Conservation (phyloP, 2,113 vertebrate species). For the Sceloporus undulatus region DNA sequence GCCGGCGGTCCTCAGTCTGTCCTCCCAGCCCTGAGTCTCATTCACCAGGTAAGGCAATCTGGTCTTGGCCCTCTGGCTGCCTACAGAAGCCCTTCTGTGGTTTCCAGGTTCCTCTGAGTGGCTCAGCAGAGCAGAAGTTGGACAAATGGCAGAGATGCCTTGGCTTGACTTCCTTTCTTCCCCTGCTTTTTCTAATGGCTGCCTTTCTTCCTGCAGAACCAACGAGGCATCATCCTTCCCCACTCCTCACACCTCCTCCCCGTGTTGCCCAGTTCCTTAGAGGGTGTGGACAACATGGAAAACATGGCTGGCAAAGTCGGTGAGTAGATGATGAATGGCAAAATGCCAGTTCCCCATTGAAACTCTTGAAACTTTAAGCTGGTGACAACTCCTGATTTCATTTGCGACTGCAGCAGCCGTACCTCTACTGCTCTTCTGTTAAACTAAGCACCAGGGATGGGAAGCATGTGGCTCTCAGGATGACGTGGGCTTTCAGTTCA, state of each 20-base stretch:
- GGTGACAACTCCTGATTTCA: too few species aligned
- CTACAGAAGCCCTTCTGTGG: neutral
- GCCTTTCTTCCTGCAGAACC: slow-evolving; percentile 28
- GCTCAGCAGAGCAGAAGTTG: neutral
- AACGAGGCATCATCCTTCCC: slow-evolving; percentile 39
- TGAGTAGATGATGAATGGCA: slow-evolving; percentile 61
- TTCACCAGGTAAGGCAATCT: slow-evolving; percentile 62
- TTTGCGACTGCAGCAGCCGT: neutral
- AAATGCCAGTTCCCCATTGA: neutral
- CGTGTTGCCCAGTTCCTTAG: slow-evolving; percentile 60
- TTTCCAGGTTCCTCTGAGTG: neutral
- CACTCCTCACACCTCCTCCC: slow-evolving; percentile 56
- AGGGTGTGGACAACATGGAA: slow-evolving; percentile 34
- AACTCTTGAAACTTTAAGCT: neutral
- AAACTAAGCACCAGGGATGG: neutral
- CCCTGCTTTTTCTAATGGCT: neutral
- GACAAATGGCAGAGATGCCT: neutral
- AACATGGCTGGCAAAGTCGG: slow-evolving; percentile 74
- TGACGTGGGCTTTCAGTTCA: neutral
- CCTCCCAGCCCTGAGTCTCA: slow-evolving; percentile 43
- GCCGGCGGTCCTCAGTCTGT: slow-evolving; percentile 60
- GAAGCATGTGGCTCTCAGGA: neutral
- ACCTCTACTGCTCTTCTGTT: too few species aligned
- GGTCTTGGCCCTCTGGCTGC: neutral
- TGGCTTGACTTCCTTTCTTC: neutral